Evolutionary conservation across 2,113 vertebrate species (phyloP).

Genomic region (Hypomesus transpacificus): DNA sequence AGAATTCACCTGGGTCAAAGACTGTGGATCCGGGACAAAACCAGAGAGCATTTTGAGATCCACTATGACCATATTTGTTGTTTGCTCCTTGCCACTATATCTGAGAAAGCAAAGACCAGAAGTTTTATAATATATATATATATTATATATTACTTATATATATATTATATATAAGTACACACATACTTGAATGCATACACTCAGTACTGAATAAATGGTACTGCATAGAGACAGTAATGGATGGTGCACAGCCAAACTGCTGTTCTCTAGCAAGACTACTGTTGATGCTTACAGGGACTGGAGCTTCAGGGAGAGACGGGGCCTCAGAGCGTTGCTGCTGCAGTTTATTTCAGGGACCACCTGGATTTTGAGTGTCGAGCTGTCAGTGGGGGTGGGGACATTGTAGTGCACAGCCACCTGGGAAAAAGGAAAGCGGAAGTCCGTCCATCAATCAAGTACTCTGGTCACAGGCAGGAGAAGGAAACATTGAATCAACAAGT

Average conservation of each 20-base stretch:
- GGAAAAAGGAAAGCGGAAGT: background rate
- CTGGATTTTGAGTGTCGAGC: constrained; percentile 27
- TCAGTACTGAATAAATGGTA: too few relatives aligned
- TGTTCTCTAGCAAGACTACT: background rate
- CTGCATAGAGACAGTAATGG: too few relatives aligned
- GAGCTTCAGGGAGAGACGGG: constrained; percentile 23
- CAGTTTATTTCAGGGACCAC: constrained; percentile 25
- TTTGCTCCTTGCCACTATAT: constrained; percentile 16
- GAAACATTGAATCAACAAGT: background rate
- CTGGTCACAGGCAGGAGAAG: background rate
- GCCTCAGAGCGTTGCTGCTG: background rate
- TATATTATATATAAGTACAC: too few relatives aligned
- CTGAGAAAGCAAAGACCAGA: constrained; percentile 10
- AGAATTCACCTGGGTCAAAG: constrained; percentile 35
- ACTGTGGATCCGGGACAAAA: constrained; percentile 41
- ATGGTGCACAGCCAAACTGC: too few relatives aligned
- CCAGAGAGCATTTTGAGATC: constrained; percentile 66
- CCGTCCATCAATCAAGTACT: too few relatives aligned
- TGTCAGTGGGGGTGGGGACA: constrained; percentile 50
- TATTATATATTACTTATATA: too few relatives aligned
- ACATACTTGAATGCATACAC: too few relatives aligned
- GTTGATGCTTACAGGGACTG: constrained; percentile 26
- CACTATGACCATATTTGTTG: constrained; percentile 68
- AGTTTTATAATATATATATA: background rate
- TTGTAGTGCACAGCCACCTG: constrained; percentile 62